Percentiles rank a stretch among this genome's conserved stretches.
phyloP scores from a whole-genome alignment of 2,888 invertebrate species.

The Drosophila putrida region DNA sequence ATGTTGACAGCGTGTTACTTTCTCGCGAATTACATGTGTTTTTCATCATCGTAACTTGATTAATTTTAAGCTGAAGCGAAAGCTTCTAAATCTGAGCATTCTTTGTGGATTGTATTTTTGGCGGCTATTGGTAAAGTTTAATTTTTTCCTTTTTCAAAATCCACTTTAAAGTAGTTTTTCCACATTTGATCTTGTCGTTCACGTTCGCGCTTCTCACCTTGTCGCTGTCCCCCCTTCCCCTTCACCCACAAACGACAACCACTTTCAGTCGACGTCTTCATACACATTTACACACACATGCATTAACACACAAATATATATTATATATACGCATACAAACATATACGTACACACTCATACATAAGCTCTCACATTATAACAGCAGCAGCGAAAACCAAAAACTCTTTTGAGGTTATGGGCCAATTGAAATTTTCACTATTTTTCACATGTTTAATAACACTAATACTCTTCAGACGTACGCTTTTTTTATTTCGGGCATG shows the following conservation, averaged over 20 bases:
- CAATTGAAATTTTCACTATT: conserved; percentile 70
- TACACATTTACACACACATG: conserved; percentile 48
- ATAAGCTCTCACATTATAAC: conserved; percentile 58
- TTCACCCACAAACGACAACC: conserved; percentile 67
- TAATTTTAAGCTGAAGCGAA: conserved; percentile 28
- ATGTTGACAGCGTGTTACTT: conserved; percentile 80
- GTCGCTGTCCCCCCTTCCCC: conserved; percentile 49
- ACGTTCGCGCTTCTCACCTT: conserved; percentile 71
- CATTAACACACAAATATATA: conserved; percentile 21
- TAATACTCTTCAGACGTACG: conserved; percentile 29
- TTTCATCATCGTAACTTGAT: conserved; percentile 45
- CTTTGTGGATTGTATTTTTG: conserved; percentile 38
- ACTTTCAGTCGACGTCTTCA: conserved; percentile 75
- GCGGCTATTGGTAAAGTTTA: conserved; percentile 41
- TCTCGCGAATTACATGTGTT: conserved; percentile 82
- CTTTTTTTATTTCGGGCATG: conserved; percentile 42
- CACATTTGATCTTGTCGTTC: conserved; percentile 71
- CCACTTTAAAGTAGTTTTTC: conserved; percentile 78
- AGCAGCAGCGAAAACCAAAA: conserved; percentile 64
- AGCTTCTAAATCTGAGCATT: conserved; percentile 30
- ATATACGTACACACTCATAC: conserved; percentile 40
- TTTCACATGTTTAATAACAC: conserved; percentile 61
- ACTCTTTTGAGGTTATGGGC: conserved; percentile 80
- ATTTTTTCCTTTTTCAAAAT: conserved; percentile 49
- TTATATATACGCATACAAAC: conserved; percentile 12